phyloP scores from a whole-genome alignment of 2,888 invertebrate species.

The Limnephilus marmoratus region DNA sequence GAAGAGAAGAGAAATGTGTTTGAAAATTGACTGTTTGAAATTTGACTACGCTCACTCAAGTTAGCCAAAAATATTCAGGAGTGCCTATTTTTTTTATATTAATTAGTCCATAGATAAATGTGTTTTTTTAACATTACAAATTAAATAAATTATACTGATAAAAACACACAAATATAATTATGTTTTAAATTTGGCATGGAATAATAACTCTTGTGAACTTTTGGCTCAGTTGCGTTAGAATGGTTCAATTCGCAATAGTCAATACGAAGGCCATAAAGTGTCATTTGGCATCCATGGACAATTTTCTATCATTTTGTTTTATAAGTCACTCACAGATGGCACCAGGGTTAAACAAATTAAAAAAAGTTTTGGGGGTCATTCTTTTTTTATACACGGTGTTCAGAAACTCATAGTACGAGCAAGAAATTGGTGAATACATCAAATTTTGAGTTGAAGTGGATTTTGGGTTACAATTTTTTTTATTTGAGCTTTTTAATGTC shows the following conservation, averaged over 20 bases:
- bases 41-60: not conserved
- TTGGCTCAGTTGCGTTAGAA: not conserved
- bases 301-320: not conserved
- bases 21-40: not conserved
- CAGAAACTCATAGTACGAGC: too few relatives aligned
- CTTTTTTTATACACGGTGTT: not conserved
- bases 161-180: not conserved
- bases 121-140: too few relatives aligned
- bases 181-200: not conserved
- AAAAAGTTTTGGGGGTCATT: not conserved
- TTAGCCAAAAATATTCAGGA: not conserved
- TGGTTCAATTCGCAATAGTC: not conserved
- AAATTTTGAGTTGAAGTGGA: too few relatives aligned
- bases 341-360: not conserved
- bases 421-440: too few relatives aligned
- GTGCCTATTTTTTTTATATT: too few relatives aligned
- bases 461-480: too few relatives aligned
- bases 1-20: not conserved
- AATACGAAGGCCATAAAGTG: not conserved
- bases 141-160: not conserved
- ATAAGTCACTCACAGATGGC: not conserved
- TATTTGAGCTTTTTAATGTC: too few relatives aligned
- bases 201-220: not conserved
- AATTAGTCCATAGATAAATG: too few relatives aligned
- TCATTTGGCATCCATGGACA: not conserved